Conservation (phyloP, 2,888 invertebrate species). For the Macaria notata region DNA sequence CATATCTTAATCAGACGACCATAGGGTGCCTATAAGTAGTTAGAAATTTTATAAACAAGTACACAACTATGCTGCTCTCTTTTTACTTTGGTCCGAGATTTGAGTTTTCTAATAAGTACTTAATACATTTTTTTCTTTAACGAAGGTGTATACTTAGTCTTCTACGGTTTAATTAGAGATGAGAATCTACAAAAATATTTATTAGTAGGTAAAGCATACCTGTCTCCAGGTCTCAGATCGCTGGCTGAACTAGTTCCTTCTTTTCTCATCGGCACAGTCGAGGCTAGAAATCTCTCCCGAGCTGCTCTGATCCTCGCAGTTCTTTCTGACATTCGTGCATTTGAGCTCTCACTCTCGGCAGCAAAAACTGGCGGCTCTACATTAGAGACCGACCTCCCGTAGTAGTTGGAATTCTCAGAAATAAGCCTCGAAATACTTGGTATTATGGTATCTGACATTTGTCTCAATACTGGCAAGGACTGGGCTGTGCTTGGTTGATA, state of each 20-base stretch:
- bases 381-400: slow-evolving; percentile 62
- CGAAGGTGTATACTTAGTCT: too few species aligned
- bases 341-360: slow-evolving; percentile 44
- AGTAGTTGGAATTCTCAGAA: slow-evolving; percentile 52
- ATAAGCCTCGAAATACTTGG: slow-evolving; percentile 60
- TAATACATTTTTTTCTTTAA: too few species aligned
- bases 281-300: slow-evolving; percentile 86
- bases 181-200: background rate
- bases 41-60: too few species aligned
- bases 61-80: too few species aligned
- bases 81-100: too few species aligned
- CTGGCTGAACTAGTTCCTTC: slow-evolving; percentile 73
- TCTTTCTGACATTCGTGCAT: slow-evolving; percentile 68
- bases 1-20: too few species aligned
- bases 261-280: slow-evolving; percentile 67
- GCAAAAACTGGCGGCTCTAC: slow-evolving; percentile 45
- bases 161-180: too few species aligned
- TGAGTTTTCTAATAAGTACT: too few species aligned
- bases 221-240: slow-evolving; percentile 69
- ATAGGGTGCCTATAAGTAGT: too few species aligned
- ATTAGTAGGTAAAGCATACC: slow-evolving; percentile 43
- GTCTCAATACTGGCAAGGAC: slow-evolving; percentile 51
- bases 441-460: slow-evolving; percentile 58
- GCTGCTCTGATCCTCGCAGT: slow-evolving; percentile 86
- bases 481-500: slow-evolving; percentile 33